Conservation (phyloP, 2,888 invertebrate species). For the Drosophila paracracens region DNA sequence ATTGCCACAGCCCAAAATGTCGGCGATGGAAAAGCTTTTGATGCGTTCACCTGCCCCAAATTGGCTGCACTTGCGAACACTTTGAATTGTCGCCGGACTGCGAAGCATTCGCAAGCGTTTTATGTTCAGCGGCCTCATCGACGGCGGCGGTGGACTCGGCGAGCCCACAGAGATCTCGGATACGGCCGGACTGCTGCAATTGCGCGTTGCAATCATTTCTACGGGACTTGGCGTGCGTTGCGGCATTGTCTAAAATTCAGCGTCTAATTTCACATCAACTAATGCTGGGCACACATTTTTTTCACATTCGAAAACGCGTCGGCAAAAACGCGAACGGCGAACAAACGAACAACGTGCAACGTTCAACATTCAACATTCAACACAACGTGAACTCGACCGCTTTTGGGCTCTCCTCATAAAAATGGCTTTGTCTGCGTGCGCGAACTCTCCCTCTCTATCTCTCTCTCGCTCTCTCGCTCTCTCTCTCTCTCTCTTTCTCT, state of each 20-base stretch:
- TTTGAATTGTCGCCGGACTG: constrained; percentile 61
- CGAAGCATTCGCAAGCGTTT: constrained; percentile 72
- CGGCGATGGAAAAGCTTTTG: constrained; percentile 95
- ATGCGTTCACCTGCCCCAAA: constrained; percentile 87
- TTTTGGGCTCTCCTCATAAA: constrained; percentile 26
- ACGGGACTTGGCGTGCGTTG: constrained; percentile 82
- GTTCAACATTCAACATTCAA: constrained; percentile 67
- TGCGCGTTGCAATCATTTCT: constrained; percentile 46
- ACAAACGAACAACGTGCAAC: constrained; percentile 56
- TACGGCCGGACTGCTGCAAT: constrained; percentile 82
- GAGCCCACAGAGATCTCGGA: constrained; percentile 85
- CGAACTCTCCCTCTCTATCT: not conserved
- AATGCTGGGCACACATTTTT: constrained; percentile 13
- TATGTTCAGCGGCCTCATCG: constrained; percentile 88
- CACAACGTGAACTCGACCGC: constrained; percentile 54
- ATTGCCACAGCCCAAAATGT: constrained; percentile 89
- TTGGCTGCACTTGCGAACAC: constrained; percentile 66
- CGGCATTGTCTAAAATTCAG: constrained; percentile 60
- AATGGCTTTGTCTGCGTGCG: constrained; percentile 35
- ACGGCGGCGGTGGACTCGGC: constrained; percentile 83
- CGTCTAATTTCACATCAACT: constrained; percentile 10
- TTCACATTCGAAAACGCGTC: constrained; percentile 73
- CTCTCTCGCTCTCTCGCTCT: constrained; percentile 1
- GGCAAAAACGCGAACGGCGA: constrained; percentile 74
- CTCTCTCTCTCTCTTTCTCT: not conserved